phyloP scores from a whole-genome alignment of 2,797 vertebrate genomes.

The Mus spretus region DNA sequence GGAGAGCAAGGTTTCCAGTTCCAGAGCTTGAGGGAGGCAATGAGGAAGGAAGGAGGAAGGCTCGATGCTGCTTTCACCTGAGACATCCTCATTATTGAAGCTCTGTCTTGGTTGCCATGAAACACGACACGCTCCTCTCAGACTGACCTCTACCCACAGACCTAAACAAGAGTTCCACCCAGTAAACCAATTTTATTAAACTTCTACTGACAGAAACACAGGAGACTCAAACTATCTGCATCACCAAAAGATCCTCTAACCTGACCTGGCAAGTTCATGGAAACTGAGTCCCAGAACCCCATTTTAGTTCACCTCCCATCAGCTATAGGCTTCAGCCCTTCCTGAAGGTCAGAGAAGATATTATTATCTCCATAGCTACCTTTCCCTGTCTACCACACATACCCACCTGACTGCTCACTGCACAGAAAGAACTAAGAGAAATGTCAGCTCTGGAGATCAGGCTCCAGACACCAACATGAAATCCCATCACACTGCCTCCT shows the following conservation, averaged over 20 bases:
- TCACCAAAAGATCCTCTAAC: neutral
- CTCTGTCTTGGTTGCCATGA: neutral
- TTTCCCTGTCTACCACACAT: neutral
- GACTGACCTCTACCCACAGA: neutral
- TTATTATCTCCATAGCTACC: neutral
- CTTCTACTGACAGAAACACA: neutral
- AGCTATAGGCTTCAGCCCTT: neutral
- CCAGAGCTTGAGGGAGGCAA: accelerated
- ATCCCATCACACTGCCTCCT: neutral
- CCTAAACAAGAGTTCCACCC: neutral
- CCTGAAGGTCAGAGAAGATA: neutral
- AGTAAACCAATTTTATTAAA: neutral
- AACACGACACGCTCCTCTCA: neutral
- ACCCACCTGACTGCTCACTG: too few species aligned
- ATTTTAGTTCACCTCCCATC: neutral
- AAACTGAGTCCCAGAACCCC: neutral
- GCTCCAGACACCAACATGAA: neutral
- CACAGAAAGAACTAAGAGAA: accelerated
- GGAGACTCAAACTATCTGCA: neutral
- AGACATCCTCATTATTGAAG: neutral
- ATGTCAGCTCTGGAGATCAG: neutral
- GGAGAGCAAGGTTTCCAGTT: neutral
- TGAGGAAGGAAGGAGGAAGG: neutral
- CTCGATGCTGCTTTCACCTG: too few species aligned
- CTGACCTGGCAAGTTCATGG: neutral